These are phyloP conservation scores for Opisthograptis luteolata DNA, from an alignment of 2,888 invertebrate species.

Conservation along the genomic window DNA sequence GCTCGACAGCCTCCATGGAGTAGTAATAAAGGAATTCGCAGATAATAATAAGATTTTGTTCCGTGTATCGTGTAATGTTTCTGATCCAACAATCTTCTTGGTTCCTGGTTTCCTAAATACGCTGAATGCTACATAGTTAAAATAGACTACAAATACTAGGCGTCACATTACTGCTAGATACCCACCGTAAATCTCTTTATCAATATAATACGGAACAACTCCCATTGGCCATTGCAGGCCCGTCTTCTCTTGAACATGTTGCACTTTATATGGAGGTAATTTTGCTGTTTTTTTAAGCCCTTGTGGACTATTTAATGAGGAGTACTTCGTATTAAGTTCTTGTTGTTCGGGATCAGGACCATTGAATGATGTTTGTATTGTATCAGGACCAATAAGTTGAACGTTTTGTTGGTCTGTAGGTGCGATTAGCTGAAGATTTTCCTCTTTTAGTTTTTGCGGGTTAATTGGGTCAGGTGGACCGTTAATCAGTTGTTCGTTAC, in stretches of 20 bases:
- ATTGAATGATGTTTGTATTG: neutral
- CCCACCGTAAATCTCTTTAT: slow-evolving; percentile 46
- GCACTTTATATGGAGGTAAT: slow-evolving; percentile 1
- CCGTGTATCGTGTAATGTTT: too few species aligned
- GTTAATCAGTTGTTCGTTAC: neutral
- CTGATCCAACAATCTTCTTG: too few species aligned
- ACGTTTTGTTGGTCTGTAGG: neutral
- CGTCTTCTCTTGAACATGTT: slow-evolving; percentile 1
- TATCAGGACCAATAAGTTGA: neutral
- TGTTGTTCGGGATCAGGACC: neutral
- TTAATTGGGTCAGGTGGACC: neutral
- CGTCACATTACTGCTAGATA: too few species aligned
- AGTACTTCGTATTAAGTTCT: neutral
- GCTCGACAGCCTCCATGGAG: too few species aligned
- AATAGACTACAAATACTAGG: too few species aligned
- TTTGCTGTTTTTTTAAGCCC: neutral
- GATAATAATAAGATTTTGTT: too few species aligned
- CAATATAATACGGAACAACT: slow-evolving; percentile 45
- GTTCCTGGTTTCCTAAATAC: too few species aligned
- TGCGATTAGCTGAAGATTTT: neutral
- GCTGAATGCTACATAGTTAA: too few species aligned
- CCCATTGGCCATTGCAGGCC: slow-evolving; percentile 43
- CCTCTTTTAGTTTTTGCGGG: neutral
- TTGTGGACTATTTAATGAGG: too few species aligned
- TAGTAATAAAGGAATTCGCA: too few species aligned